A percentile compares a stretch with the other conserved stretches of the same genome.
Evolutionary conservation across 2,113 vertebrate genomes (phyloP).

Genomic region (Lathamus discolor): DNA sequence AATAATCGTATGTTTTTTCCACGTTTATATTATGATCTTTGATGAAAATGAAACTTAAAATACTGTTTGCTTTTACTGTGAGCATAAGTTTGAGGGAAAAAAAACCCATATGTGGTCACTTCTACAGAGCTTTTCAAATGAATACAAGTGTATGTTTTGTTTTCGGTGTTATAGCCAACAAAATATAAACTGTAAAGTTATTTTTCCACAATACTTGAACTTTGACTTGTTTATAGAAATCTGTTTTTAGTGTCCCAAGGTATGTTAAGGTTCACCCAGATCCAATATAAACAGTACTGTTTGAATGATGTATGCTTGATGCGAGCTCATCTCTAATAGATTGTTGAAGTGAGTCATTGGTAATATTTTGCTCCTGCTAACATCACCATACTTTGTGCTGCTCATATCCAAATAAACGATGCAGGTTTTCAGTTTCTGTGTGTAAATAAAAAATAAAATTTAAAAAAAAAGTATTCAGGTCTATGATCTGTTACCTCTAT

Average conservation of each 20-base stretch:
- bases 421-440: conserved; percentile 38
- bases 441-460: conserved; percentile 66
- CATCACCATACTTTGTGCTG: conserved; percentile 61
- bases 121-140: conserved; percentile 50
- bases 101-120: not conserved
- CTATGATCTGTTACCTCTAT: conserved; percentile 65
- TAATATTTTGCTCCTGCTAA: conserved; percentile 53
- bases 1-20: conserved; percentile 26
- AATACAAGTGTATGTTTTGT: conserved; percentile 48
- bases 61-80: conserved; percentile 30
- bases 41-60: conserved; percentile 37
- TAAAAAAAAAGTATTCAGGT: conserved; percentile 60
- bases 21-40: conserved; percentile 26
- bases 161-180: conserved; percentile 45
- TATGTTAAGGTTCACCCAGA: conserved; percentile 55
- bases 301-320: conserved; percentile 46
- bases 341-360: conserved; percentile 52
- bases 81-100: conserved; percentile 56
- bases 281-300: conserved; percentile 27
- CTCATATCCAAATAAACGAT: conserved; percentile 64
- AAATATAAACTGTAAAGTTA: conserved; percentile 46
- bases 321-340: conserved; percentile 48
- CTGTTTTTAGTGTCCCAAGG: conserved; percentile 29
- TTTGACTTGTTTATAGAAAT: conserved; percentile 53
- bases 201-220: conserved; percentile 61